Evolutionary conservation across 2,797 vertebrate species (phyloP).

Genomic region (Alcedo quadribrachys): DNA sequence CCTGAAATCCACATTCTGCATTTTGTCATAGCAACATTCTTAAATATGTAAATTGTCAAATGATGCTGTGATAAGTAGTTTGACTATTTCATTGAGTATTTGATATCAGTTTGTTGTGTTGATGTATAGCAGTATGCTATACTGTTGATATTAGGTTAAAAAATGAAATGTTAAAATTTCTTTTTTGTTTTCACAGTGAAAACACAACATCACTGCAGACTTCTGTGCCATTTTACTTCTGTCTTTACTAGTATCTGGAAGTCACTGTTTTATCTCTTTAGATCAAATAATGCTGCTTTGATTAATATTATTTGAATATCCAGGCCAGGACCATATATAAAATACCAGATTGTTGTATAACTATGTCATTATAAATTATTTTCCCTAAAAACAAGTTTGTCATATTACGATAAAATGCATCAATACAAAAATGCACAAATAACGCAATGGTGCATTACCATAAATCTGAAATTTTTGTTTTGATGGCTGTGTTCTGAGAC

Average conservation of each 20-base stretch:
- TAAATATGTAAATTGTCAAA: not conserved
- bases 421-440: not conserved
- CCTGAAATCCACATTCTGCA: not conserved
- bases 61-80: not conserved
- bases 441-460: accelerated
- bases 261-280: not conserved
- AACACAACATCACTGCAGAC: not conserved
- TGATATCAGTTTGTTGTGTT: not conserved
- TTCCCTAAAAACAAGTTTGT: not conserved
- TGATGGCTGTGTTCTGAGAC: not conserved
- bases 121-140: not conserved
- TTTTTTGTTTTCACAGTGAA: not conserved
- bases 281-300: not conserved
- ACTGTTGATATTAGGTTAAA: not conserved
- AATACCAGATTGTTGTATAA: not conserved
- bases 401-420: not conserved
- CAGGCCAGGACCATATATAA: not conserved
- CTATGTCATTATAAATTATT: not conserved
- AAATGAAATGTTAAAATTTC: not conserved
- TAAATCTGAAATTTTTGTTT: not conserved
- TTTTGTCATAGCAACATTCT: not conserved
- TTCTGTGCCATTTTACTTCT: not conserved
- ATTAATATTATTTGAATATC: not conserved
- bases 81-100: not conserved
- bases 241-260: not conserved